Percentiles rank a stretch among this genome's conserved stretches.
phyloP scores from a whole-genome alignment of 2,888 invertebrate species.

The Stenurella melanura region DNA sequence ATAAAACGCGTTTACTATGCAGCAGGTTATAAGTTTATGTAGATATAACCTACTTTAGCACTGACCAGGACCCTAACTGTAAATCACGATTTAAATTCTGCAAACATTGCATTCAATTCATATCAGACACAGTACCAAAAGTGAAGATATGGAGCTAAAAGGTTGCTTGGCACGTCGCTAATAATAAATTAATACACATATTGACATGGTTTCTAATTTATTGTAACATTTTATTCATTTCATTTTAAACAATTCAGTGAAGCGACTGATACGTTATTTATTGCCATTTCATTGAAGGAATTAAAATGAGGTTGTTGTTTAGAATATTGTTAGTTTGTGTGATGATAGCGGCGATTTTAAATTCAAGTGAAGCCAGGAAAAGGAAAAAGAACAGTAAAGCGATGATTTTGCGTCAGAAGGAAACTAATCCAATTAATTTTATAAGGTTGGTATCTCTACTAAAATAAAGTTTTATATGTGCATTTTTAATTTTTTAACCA shows the following conservation, averaged over 20 bases:
- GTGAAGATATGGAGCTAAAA: slow-evolving; percentile 34
- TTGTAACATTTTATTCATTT: neutral
- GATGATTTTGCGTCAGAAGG: slow-evolving; percentile 62
- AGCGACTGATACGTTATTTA: neutral
- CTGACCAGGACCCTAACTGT: slow-evolving; percentile 26
- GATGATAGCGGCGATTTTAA: slow-evolving; percentile 42
- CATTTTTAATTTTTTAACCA: no score
- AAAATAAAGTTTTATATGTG: neutral
- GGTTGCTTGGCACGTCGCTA: slow-evolving; percentile 19
- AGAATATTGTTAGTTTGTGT: slow-evolving; percentile 25
- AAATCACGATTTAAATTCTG: slow-evolving; percentile 32
- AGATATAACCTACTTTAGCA: slow-evolving; percentile 29
- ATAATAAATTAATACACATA: slow-evolving; percentile 12
- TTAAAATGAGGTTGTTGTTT: slow-evolving; percentile 39
- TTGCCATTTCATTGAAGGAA: neutral
- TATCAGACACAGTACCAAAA: slow-evolving; percentile 27
- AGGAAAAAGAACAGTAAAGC: slow-evolving; percentile 57
- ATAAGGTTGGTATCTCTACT: slow-evolving; percentile 60
- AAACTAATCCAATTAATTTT: slow-evolving; percentile 66
- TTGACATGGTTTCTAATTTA: slow-evolving; percentile 28
- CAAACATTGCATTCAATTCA: neutral
- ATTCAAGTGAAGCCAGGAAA: slow-evolving; percentile 51
- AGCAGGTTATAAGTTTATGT: neutral
- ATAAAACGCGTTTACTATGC: neutral
- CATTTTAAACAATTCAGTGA: neutral